A percentile compares a stretch with the other conserved stretches of the same genome.
Conservation (phyloP, 2,888 invertebrate species). For the Hipparchia sbordonii region DNA sequence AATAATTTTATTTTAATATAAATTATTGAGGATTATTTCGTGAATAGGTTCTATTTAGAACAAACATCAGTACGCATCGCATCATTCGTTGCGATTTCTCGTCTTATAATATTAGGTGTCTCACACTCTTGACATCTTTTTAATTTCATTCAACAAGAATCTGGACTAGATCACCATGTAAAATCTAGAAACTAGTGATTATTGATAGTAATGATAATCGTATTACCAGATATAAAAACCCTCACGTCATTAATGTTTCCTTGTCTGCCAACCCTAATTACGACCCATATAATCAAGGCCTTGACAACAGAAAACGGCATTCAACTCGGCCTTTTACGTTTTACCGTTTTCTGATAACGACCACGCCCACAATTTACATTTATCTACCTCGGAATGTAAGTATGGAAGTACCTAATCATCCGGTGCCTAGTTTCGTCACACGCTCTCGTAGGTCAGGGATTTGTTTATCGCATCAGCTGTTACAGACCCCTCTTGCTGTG, state of each 20-base stretch:
- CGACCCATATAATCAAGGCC: slow-evolving; percentile 20
- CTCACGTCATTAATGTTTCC: not conserved
- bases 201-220: not conserved
- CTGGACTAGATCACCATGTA: not conserved
- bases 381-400: slow-evolving; percentile 49
- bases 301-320: slow-evolving; percentile 35
- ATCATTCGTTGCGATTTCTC: too few relatives aligned
- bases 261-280: slow-evolving; percentile 11
- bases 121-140: not conserved
- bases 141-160: not conserved
- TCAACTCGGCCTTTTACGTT: slow-evolving; percentile 35
- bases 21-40: too few relatives aligned
- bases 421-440: slow-evolving; percentile 54
- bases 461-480: slow-evolving; percentile 62
- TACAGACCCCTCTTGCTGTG: slow-evolving; percentile 37
- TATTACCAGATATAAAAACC: not conserved
- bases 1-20: too few relatives aligned
- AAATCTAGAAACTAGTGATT: not conserved
- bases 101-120: too few relatives aligned
- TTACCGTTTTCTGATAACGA: slow-evolving; percentile 40
- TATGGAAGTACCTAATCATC: slow-evolving; percentile 49
- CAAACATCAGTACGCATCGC: too few relatives aligned
- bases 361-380: slow-evolving; percentile 49
- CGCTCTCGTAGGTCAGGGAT: slow-evolving; percentile 58
- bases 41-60: too few relatives aligned